Base-by-base conservation (phyloP, 64 coral and sea anemone species). In the Stichodactyla mertensii region DNA sequence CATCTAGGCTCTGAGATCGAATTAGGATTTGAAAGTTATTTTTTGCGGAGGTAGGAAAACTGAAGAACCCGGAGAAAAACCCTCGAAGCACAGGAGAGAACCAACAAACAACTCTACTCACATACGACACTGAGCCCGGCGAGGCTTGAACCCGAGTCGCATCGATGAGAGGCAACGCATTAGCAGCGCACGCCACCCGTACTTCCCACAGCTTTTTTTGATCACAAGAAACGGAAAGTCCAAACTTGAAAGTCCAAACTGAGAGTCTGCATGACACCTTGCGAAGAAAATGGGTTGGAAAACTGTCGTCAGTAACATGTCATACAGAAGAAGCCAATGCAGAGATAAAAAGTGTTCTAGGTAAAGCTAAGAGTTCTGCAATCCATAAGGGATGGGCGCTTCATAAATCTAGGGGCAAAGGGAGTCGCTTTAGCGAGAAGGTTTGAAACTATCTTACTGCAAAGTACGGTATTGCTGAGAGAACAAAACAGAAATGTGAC, bases 381-480 rank as follows among this genome's bases (percentile, higher is more conserved):
- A 1, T 66, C 18, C 14, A 66, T 16, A 66, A 66, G 18, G 62
- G 62, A 66, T 66, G 62, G 62, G 62, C 62, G 5, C 62, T 66
- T 66, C 62, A 66, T 20, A 66, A 66, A 16, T 16, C 62, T 6
- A 66, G 62, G 22, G 62, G 14, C 62, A 66, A 66, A 66, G 19
- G 19, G 18, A 16, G 18, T 18, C 62, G 62, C 13, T 66, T 66
- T 66, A 20, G 62, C 62, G 62, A 66, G 62, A 66, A 66, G 19
- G 62, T 66, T 16, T 1, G 62, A 66, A 66, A 66, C 6, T 66
- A 66, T 66, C 62, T 66, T 16, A 66, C 62, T 66, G 62, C 62
- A 80, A 80, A 80, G 52, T 93, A 89, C 54, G 71, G 64, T 18
- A 59, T 93, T 52, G 92, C 88, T 83, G 87, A 93, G 85, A 93